These are phyloP conservation scores for Pavo muticus DNA, from an alignment of 2,113 vertebrate genomes.

Conservation along the genomic window DNA sequence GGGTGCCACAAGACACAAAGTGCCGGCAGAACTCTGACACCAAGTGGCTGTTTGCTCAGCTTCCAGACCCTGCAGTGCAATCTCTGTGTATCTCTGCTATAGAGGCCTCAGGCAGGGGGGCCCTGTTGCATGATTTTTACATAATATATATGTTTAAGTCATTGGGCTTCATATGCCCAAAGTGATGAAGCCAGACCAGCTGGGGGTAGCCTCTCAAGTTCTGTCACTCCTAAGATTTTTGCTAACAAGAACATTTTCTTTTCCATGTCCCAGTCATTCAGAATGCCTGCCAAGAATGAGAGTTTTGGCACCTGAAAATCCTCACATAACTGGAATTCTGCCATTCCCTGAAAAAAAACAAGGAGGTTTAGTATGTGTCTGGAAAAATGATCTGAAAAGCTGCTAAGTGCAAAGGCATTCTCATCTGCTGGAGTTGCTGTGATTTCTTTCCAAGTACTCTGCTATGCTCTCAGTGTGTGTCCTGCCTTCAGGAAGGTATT, in stretches of 20 bases:
- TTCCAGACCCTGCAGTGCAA: accelerated
- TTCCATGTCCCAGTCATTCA: neutral
- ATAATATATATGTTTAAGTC: accelerated
- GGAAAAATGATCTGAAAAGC: neutral
- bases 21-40: neutral
- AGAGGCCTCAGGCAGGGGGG: neutral
- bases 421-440: neutral
- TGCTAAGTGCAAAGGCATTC: neutral
- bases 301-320: neutral
- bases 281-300: neutral
- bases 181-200: neutral
- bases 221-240: neutral
- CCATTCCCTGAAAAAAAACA: neutral
- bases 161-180: neutral
- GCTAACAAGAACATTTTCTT: neutral
- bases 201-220: neutral
- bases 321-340: neutral
- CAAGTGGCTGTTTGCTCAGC: neutral
- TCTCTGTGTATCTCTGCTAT: accelerated
- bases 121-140: neutral
- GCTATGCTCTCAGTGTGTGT: neutral
- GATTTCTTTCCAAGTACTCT: neutral
- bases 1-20: neutral
- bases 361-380: neutral
- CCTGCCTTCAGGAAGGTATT: neutral